Conservation (phyloP, 2,888 invertebrate genomes). For the Eilema griseolum region DNA sequence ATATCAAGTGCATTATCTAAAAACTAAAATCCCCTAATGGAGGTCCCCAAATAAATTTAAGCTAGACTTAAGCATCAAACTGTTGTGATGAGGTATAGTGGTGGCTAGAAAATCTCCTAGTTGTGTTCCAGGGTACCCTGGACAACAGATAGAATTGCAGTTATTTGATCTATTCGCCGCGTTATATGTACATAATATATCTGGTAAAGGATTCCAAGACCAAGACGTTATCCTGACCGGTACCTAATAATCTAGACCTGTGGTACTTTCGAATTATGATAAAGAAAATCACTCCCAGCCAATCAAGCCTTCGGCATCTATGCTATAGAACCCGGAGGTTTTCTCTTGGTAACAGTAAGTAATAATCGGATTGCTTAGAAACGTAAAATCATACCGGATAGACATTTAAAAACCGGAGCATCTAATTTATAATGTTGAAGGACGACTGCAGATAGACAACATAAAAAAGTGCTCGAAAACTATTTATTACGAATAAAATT, state of each 20-base stretch:
- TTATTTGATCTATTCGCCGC: too few species aligned
- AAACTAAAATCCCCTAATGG: neutral
- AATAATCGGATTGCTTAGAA: neutral
- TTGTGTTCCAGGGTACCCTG: too few species aligned
- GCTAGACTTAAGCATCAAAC: neutral
- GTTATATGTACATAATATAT: too few species aligned
- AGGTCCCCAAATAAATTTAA: neutral
- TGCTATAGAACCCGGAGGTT: neutral
- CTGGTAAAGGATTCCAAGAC: neutral
- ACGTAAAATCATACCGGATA: neutral
- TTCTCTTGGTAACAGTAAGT: neutral
- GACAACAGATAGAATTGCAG: neutral
- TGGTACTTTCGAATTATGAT: neutral
- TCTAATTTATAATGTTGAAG: neutral
- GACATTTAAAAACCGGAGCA: neutral
- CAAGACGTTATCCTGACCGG: neutral
- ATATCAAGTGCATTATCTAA: conserved; percentile 9
- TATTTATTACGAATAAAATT: neutral
- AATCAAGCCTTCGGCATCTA: too few species aligned
- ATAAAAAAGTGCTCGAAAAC: neutral
- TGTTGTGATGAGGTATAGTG: neutral
- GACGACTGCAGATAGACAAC: neutral
- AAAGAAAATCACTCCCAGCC: neutral
- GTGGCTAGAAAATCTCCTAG: neutral
- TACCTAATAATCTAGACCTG: neutral